Evolutionary conservation across 2,113 vertebrate genomes (phyloP).

Genomic region (Eurystomus gularis): DNA sequence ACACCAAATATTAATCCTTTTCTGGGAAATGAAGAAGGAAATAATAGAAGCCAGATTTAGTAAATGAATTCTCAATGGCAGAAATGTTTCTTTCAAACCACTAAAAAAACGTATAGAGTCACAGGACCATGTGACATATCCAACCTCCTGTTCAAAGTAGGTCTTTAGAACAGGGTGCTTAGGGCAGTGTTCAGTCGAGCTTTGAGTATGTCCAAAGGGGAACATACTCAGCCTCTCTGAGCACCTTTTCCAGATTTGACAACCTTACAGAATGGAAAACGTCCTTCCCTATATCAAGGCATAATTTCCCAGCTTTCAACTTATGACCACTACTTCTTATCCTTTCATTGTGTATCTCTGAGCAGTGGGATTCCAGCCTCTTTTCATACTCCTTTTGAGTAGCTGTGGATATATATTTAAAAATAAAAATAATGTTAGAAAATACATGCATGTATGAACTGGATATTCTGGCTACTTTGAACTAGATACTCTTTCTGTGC

Average conservation of each 20-base stretch:
- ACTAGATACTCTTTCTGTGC: not conserved
- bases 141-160: not conserved
- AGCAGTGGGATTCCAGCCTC: not conserved
- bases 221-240: not conserved
- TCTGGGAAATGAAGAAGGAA: not conserved
- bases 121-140: not conserved
- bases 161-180: rapidly evolving
- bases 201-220: not conserved
- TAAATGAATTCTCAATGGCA: not conserved
- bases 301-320: not conserved
- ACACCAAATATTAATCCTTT: not conserved
- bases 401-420: not conserved
- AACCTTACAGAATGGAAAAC: not conserved
- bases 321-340: not conserved
- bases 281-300: not conserved
- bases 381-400: not conserved
- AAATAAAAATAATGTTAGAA: no score
- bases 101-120: not conserved
- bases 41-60: not conserved
- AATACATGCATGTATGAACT: not conserved
- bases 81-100: not conserved
- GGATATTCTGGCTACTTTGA: not conserved
- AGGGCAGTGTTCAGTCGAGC: not conserved
- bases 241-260: not conserved
- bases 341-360: not conserved